A percentile compares a stretch with the other conserved stretches of the same genome.
Evolutionary conservation across 2,888 invertebrate genomes (phyloP).

Genomic region (Itoplectis maculator): DNA sequence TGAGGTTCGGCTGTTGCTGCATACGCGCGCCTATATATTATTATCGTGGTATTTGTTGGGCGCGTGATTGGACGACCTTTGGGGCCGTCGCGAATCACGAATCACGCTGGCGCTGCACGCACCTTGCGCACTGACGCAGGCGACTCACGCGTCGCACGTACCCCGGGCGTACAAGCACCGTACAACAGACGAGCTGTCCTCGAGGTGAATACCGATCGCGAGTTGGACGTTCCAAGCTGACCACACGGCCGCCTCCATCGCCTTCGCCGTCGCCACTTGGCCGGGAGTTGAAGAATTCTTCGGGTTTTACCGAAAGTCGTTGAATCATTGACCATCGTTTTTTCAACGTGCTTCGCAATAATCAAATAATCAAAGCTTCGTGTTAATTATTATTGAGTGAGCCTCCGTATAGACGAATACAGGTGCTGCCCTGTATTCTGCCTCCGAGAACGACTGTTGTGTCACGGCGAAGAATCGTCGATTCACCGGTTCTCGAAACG

Average conservation of each 20-base stretch:
- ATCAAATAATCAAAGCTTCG: background rate
- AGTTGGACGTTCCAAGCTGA: slow-evolving; percentile 52
- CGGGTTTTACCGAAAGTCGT: slow-evolving; percentile 38
- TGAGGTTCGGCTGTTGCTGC: background rate
- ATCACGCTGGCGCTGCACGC: slow-evolving; percentile 76
- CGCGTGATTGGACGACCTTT: slow-evolving; percentile 75
- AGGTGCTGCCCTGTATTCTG: slow-evolving; percentile 41
- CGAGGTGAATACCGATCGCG: slow-evolving; percentile 75
- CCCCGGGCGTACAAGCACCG: slow-evolving; percentile 76
- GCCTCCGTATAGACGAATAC: slow-evolving; percentile 3
- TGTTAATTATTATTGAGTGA: slow-evolving; percentile 28
- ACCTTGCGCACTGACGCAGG: slow-evolving; percentile 77
- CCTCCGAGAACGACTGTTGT: slow-evolving; percentile 58
- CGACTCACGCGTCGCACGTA: slow-evolving; percentile 79
- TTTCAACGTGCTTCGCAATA: background rate
- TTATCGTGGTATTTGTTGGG: slow-evolving; percentile 24
- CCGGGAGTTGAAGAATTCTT: slow-evolving; percentile 26
- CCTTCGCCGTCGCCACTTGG: slow-evolving; percentile 13
- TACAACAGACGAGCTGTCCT: slow-evolving; percentile 75
- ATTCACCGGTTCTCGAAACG: slow-evolving; percentile 43
- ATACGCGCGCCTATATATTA: background rate
- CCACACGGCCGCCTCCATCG: slow-evolving; percentile 61
- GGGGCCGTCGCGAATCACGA: slow-evolving; percentile 74
- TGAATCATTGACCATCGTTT: background rate
- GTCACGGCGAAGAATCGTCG: slow-evolving; percentile 54